A percentile compares a stretch with the other conserved stretches of the same genome.
Conservation (phyloP, 1,140 invertebrate species). For the Capitella teleta region DNA sequence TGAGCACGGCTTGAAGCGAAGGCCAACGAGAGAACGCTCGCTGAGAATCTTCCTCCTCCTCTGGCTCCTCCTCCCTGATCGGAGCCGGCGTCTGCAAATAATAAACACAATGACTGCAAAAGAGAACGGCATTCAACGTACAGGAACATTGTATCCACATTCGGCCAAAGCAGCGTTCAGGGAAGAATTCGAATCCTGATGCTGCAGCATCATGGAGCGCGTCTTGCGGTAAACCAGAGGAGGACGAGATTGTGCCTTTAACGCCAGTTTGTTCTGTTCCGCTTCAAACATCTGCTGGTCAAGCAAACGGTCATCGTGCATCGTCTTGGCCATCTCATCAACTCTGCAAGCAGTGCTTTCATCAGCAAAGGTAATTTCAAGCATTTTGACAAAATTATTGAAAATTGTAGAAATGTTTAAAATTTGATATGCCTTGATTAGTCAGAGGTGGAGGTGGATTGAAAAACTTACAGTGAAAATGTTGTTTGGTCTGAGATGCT, state of each 20-base stretch:
- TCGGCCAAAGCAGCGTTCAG: background rate
- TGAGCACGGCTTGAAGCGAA: background rate
- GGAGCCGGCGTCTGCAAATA: background rate
- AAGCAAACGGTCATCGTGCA: conserved; percentile 1
- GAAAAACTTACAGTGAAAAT: no score
- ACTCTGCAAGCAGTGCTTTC: no score
- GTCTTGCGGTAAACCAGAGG: no score
- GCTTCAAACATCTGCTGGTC: conserved; percentile 1
- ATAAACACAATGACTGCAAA: background rate
- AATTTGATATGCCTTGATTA: no score
- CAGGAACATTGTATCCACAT: background rate
- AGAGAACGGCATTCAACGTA: background rate
- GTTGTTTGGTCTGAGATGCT: no score
- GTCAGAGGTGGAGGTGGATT: no score
- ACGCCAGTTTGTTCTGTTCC: background rate
- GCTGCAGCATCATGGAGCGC: no score
- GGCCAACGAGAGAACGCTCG: background rate
- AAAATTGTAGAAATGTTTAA: no score
- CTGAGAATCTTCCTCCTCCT: background rate
- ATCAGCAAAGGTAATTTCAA: no score
- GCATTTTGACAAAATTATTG: no score
- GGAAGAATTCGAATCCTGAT: no score
- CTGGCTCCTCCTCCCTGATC: background rate
- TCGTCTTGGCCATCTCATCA: conserved; percentile 5
- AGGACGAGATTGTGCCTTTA: no score